Conservation (phyloP, 2,888 invertebrate genomes). For the Drosophila putrida region DNA sequence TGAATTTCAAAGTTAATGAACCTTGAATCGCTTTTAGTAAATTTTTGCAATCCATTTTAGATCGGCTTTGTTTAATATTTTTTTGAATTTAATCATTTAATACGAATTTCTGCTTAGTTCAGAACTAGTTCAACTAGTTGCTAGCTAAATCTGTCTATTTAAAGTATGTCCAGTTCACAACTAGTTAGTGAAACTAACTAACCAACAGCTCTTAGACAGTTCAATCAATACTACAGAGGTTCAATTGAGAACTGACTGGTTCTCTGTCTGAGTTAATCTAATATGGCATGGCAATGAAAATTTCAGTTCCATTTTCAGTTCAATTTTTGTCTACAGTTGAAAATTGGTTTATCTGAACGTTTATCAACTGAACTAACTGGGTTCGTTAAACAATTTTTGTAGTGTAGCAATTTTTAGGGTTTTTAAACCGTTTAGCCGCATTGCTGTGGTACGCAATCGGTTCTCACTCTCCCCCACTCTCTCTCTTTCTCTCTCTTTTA, state of each 20-base stretch:
- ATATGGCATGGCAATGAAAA: background rate
- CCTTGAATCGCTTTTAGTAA: too few relatives aligned
- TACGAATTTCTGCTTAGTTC: too few relatives aligned
- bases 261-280: background rate
- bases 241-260: background rate
- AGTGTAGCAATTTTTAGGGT: slow-evolving; percentile 13
- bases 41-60: too few relatives aligned
- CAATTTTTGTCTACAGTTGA: slow-evolving; percentile 4
- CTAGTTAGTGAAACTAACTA: background rate
- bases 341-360: slow-evolving; percentile 19
- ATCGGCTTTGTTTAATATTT: background rate
- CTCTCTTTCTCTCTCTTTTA: background rate
- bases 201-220: background rate
- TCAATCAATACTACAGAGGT: background rate
- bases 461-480: background rate
- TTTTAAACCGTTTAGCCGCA: slow-evolving; percentile 37
- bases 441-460: slow-evolving; percentile 25
- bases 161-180: background rate
- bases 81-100: too few relatives aligned
- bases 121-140: too few relatives aligned
- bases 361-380: slow-evolving; percentile 25
- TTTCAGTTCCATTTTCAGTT: background rate
- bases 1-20: too few relatives aligned
- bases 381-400: slow-evolving; percentile 34
- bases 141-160: too few relatives aligned